Evolutionary conservation across 2,888 invertebrate species (phyloP).

Genomic region (Eudemis profundana): DNA sequence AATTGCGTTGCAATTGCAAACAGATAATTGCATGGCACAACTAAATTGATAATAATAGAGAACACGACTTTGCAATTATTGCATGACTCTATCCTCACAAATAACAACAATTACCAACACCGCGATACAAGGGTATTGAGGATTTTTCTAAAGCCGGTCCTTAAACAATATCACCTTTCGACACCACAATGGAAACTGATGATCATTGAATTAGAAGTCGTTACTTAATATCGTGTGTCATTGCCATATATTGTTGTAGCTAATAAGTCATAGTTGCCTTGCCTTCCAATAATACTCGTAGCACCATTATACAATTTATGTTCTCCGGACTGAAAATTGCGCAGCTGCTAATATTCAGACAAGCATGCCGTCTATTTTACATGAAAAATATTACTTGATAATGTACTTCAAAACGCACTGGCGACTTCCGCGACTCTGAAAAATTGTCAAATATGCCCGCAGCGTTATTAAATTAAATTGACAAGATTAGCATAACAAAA

Average conservation of each 20-base stretch:
- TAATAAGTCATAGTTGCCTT: constrained; percentile 60
- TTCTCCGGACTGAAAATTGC: constrained; percentile 34
- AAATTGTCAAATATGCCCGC: constrained; percentile 47
- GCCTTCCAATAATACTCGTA: constrained; percentile 49
- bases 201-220: constrained; percentile 31
- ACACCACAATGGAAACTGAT: constrained; percentile 30
- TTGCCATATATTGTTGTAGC: constrained; percentile 54
- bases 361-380: constrained; percentile 47
- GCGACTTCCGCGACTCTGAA: constrained; percentile 51
- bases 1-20: constrained; percentile 32
- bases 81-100: constrained; percentile 15
- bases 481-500: constrained; percentile 68
- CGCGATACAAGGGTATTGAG: neutral
- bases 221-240: constrained; percentile 17
- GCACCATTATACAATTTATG: too few species aligned
- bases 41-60: constrained; percentile 35
- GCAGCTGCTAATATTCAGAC: constrained; percentile 63
- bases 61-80: constrained; percentile 31
- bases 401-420: constrained; percentile 23
- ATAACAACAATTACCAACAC: constrained; percentile 25
- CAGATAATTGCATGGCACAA: constrained; percentile 30
- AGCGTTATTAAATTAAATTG: constrained; percentile 60
- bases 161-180: constrained; percentile 24
- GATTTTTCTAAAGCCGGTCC: constrained; percentile 5
- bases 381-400: constrained; percentile 28